Evolutionary conservation across 2,888 invertebrate species (phyloP), one percentile per base, ranked within the genome.

Genomic region (Philereme vetulata): DNA sequence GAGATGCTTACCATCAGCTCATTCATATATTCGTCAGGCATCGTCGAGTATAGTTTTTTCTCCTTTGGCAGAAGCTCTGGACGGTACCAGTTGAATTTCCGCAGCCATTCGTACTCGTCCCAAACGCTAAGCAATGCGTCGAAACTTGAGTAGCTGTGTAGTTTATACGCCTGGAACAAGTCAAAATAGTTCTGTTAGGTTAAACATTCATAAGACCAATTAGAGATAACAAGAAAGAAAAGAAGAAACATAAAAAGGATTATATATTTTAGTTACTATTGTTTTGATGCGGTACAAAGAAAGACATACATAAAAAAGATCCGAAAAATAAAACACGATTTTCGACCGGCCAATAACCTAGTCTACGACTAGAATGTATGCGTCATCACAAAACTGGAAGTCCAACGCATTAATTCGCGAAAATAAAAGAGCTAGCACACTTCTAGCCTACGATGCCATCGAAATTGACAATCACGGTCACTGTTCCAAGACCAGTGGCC

Each of bases 91-190:
- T 75, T 64, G 62, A 80, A 78, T 56, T 80, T 80, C 61, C 84
- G 76, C 8, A 90, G 79, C 84, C 85, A 91, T 33, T 88, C 82
- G 49, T 72, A 68, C n/a, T 72, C 66, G 49, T 77, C 76, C 85
- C 84, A 89, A 35, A 67, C 64, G 21, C 56, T 66, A 34, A 82
- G 70, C 51, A 88, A 69, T 44, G 74, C 71, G 44, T 85, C 82
- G 65, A 84, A 89, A 56, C 64, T 78, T 21, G 62, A 40, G 64
- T 67, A 84, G 67, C 80, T 84, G 69, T 88, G 85, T 56, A 86
- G 72, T 67, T 78, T 75, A 40, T 50, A 64, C 46, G 88, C 82
- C 91, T 92, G 84, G 38, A 90, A 90, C 86, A 85, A 64, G 60
- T 1, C 69, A 65, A 64, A 66, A 38, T 6, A 6, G 8, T 6